A percentile compares a stretch with the other conserved stretches of the same genome.
Evolutionary conservation across 2,113 vertebrate genomes (phyloP).

Genomic region (Crotalus helleri): DNA sequence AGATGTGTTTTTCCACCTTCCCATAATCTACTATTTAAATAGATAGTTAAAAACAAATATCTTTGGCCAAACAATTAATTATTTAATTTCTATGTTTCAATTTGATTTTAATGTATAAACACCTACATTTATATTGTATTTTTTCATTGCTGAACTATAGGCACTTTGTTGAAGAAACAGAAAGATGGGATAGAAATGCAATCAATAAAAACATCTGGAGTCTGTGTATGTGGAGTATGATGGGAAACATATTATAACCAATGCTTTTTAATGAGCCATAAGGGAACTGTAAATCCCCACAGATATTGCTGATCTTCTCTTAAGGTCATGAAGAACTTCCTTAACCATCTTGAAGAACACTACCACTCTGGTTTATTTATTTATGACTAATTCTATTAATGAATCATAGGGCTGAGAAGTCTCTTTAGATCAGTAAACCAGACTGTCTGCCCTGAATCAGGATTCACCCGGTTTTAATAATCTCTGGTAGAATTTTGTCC

Average conservation of each 20-base stretch:
- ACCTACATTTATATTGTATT: neutral
- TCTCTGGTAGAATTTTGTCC: neutral
- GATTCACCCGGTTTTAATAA: neutral
- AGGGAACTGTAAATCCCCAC: neutral
- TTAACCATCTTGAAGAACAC: conserved; percentile 25
- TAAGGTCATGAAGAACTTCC: conserved; percentile 27
- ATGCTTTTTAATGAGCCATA: neutral
- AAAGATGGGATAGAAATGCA: neutral
- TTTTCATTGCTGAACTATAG: neutral
- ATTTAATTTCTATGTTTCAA: neutral
- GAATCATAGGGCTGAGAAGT: neutral
- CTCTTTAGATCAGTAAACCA: neutral
- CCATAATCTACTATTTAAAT: neutral
- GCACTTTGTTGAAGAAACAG: neutral
- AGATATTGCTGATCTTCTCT: conserved; percentile 28
- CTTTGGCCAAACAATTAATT: neutral
- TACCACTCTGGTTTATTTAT: conserved; percentile 37
- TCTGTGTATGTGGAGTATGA: neutral
- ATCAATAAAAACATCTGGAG: neutral
- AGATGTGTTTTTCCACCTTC: neutral
- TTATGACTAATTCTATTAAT: conserved; percentile 36
- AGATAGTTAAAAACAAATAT: neutral
- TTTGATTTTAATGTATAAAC: neutral
- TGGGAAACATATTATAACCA: neutral
- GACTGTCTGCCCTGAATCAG: neutral